A percentile compares a stretch with the other conserved stretches of the same genome.
phyloP scores from a whole-genome alignment of 64 coral and sea anemone species.

The Stylophora pistillata region DNA sequence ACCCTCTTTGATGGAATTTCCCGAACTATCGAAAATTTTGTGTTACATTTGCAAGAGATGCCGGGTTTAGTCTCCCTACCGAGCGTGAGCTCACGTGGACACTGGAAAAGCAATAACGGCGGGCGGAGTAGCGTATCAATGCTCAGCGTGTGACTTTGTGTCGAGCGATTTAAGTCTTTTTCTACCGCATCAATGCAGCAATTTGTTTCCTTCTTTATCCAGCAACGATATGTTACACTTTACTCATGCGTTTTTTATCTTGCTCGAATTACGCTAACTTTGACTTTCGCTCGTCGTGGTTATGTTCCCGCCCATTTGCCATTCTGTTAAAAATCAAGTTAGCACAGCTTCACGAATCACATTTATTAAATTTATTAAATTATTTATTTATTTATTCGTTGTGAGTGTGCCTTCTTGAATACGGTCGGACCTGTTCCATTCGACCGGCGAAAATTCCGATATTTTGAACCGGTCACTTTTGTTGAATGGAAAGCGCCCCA shows the following conservation, averaged over 20 bases:
- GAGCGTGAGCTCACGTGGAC: slow-evolving; percentile 3
- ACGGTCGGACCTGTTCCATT: no score
- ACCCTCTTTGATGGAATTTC: no score
- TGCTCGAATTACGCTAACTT: slow-evolving; percentile 13
- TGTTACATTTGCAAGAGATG: background rate
- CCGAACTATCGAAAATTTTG: slow-evolving; percentile 3
- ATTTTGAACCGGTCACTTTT: no score
- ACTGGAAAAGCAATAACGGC: background rate
- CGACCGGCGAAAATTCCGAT: no score
- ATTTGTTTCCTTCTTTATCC: slow-evolving; percentile 8
- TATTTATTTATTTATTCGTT: no score
- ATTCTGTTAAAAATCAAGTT: slow-evolving; percentile 21
- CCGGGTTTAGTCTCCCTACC: slow-evolving; percentile 14
- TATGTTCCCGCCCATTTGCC: slow-evolving; percentile 9
- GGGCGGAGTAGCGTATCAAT: background rate
- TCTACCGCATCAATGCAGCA: slow-evolving; percentile 20
- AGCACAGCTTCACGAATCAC: background rate
- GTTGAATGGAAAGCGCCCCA: no score
- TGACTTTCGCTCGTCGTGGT: slow-evolving; percentile 12
- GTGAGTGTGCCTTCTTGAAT: no score
- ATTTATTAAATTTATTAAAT: slow-evolving; percentile 29
- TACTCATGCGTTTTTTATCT: slow-evolving; percentile 1
- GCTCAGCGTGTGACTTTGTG: slow-evolving; percentile 6
- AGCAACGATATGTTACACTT: slow-evolving; percentile 18
- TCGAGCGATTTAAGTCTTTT: background rate